Base-by-base conservation (phyloP, 1,140 invertebrate species). In the Diorhabda carinulata region DNA sequence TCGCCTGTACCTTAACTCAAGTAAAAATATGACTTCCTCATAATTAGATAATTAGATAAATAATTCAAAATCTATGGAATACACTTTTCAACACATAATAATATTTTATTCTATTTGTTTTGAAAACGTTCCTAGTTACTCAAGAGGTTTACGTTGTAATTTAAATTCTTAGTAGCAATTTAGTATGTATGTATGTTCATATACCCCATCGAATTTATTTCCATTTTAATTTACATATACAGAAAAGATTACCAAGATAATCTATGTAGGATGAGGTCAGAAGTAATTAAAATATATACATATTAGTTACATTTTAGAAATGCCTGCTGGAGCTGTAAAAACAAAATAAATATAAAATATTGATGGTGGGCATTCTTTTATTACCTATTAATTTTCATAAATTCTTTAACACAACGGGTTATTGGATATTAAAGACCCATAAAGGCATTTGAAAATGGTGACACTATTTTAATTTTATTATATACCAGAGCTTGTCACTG, bases 331-430 rank as follows among this genome's bases (percentile, higher is more conserved):
- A 56, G 63, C 52, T 57, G 63, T 70, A 67, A 57, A 70, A 64
- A 69, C 57, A 67, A 62, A 64, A 66, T 70, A 67, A 64, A 61
- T 61, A 66, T 61, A 70, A 64, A 56, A 64, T 64, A 64, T 64
- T 47, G 63, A 67, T 44, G 65, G 57, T 59, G 57, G 65, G 71
- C 47, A 70, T 67, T 64, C 67, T 69, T 72, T 72, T 72, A 72
- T 72, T 70, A 70, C 10, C 71, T 72, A 72, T 70, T 72, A 72
- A 72, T 72, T 72, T 66, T 72, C 68, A 72, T 72, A 72, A 72
- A 72, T 72, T 72, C 68, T 60, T 47, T 42, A 60, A 70, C 71
- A 72, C 68, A 66, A 70, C 71, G 64, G 68, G 71, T 72, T 72
- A 72, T 70, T 72, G 62, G 65, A 61, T 70, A 72, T 72, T 72